Evolutionary conservation across 2,797 vertebrate species (phyloP).

Genomic region (Coccyzus lansbergi): DNA sequence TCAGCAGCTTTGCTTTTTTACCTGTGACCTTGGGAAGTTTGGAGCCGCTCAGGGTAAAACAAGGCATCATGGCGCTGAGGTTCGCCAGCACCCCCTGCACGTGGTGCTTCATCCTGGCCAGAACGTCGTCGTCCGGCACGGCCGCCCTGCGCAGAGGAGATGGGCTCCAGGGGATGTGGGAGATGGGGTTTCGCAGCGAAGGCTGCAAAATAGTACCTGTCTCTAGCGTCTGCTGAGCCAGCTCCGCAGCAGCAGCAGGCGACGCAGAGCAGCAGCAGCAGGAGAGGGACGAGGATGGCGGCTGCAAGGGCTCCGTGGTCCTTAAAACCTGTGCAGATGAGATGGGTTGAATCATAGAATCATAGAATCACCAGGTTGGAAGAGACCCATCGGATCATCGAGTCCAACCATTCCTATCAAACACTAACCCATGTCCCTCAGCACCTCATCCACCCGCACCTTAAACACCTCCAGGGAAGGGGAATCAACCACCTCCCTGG

Average conservation of each 20-base stretch:
- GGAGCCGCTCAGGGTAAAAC: slow-evolving; percentile 84
- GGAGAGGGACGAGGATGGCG: slow-evolving; percentile 82
- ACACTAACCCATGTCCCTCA: no score
- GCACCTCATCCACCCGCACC: no score
- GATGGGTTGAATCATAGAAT: no score
- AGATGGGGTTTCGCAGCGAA: accelerated
- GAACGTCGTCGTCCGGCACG: slow-evolving; percentile 72
- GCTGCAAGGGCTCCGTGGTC: slow-evolving; percentile 76
- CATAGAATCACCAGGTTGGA: no score
- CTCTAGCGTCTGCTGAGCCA: slow-evolving; percentile 75
- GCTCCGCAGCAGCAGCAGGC: slow-evolving; percentile 86
- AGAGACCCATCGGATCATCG: no score
- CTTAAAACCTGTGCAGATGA: slow-evolving; percentile 56
- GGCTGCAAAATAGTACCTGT: slow-evolving; percentile 79
- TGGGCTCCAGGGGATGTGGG: accelerated
- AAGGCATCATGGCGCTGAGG: slow-evolving; percentile 85
- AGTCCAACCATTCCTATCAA: no score
- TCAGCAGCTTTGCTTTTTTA: slow-evolving; percentile 44
- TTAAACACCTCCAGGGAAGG: no score
- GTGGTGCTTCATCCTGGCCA: slow-evolving; percentile 90
- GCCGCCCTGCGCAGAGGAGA: slow-evolving; percentile 67
- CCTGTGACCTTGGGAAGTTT: slow-evolving; percentile 95
- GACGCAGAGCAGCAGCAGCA: slow-evolving; percentile 84
- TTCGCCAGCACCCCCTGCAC: slow-evolving; percentile 87
- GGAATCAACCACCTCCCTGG: no score